A percentile compares a stretch with the other conserved stretches of the same genome.
Evolutionary conservation across 2,888 invertebrate species (phyloP).

Genomic region (Pemphredon lugubris): DNA sequence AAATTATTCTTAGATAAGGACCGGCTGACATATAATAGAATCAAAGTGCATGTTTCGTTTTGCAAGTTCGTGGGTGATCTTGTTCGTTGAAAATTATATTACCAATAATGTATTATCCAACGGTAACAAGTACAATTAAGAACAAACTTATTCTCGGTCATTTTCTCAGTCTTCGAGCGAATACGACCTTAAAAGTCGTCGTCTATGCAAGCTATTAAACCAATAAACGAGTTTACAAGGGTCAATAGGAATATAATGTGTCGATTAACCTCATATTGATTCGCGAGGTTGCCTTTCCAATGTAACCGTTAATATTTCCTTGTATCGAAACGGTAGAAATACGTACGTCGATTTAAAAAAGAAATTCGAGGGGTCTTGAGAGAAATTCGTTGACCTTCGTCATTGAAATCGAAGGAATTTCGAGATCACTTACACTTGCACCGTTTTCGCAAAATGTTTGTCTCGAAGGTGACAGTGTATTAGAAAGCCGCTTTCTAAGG

Average conservation of each 20-base stretch:
- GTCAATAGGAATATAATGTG: conserved; percentile 57
- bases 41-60: too few relatives aligned
- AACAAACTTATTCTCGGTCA: neutral
- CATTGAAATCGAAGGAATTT: too few relatives aligned
- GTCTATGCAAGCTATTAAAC: conserved; percentile 54
- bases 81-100: too few relatives aligned
- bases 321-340: neutral
- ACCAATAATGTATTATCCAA: too few relatives aligned
- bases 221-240: conserved; percentile 55
- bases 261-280: conserved; percentile 47
- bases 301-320: conserved; percentile 6
- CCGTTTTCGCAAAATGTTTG: too few relatives aligned
- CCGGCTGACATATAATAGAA: too few relatives aligned
- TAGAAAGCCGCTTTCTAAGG: too few relatives aligned
- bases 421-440: too few relatives aligned
- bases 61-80: too few relatives aligned
- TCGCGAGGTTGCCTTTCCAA: conserved; percentile 38
- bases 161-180: conserved; percentile 14
- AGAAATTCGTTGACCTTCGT: neutral
- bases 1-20: too few relatives aligned
- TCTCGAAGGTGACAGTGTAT: too few relatives aligned
- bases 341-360: neutral
- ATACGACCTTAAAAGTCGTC: conserved; percentile 25
- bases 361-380: neutral
- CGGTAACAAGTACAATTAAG: neutral